phyloP scores from a whole-genome alignment of 2,797 vertebrate genomes.

The Rhadinocentrus ornatus region DNA sequence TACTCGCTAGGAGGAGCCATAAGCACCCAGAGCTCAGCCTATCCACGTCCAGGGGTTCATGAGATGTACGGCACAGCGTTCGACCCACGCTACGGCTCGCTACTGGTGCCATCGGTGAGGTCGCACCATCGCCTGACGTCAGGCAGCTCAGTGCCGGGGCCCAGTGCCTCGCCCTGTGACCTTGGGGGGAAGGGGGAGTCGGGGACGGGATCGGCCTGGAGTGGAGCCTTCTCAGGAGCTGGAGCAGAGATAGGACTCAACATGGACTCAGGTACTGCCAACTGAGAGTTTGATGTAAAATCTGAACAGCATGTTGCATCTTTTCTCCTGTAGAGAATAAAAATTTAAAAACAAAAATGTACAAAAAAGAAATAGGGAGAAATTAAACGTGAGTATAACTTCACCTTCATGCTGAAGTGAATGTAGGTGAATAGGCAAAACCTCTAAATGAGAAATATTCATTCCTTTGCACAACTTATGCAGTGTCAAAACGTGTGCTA shows the following conservation, averaged over 20 bases:
- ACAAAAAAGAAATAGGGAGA: too few relatives aligned
- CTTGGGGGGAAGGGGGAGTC: constrained; percentile 90
- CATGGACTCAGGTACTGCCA: constrained; percentile 90
- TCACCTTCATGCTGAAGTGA: too few relatives aligned
- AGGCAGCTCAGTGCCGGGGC: constrained; percentile 78
- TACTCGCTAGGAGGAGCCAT: constrained; percentile 89
- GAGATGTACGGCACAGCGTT: constrained; percentile 94
- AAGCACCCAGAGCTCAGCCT: constrained; percentile 86
- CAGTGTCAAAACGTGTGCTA: not conserved
- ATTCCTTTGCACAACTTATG: not conserved
- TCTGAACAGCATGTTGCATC: not conserved
- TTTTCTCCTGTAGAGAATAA: not conserved
- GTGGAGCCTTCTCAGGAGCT: constrained; percentile 84
- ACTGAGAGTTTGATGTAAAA: not conserved
- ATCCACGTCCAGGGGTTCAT: constrained; percentile 88
- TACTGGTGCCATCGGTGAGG: constrained; percentile 92
- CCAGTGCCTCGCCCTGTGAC: constrained; percentile 89
- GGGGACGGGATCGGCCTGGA: constrained; percentile 84
- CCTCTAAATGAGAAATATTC: too few relatives aligned
- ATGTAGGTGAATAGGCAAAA: too few relatives aligned
- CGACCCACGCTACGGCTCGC: constrained; percentile 91
- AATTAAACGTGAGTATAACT: too few relatives aligned
- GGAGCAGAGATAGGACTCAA: constrained; percentile 91
- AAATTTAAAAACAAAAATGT: not conserved
- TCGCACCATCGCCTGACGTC: constrained; percentile 90